These are phyloP conservation scores for Apostichopus japonicus DNA, from an alignment of 35 echinoderm and acorn worm species.

Conservation along the genomic window DNA sequence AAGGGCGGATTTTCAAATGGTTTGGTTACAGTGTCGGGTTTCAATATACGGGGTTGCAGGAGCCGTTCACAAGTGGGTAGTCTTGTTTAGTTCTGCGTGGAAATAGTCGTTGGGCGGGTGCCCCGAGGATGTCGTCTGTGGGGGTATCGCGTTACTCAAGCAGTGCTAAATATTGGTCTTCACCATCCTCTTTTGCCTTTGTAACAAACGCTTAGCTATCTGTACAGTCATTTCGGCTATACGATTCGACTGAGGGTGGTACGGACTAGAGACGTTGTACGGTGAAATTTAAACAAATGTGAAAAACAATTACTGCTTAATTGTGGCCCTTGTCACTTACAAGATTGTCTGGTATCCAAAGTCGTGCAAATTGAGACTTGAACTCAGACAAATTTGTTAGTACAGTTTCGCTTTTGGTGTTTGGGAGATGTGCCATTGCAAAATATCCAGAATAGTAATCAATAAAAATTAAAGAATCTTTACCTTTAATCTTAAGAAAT, in stretches of 20 bases:
- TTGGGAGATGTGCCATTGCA: background rate
- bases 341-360: constrained; percentile 45
- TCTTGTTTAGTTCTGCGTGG: background rate
- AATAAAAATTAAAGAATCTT: too few relatives aligned
- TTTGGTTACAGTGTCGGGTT: background rate
- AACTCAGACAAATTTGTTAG: background rate
- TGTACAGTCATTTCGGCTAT: background rate
- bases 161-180: background rate
- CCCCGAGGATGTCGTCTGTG: too few relatives aligned
- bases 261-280: constrained; percentile 40
- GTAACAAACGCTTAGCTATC: background rate
- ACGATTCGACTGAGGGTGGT: constrained; percentile 22
- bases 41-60: background rate
- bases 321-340: constrained; percentile 72
- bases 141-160: background rate
- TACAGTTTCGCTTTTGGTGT: background rate
- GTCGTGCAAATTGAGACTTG: constrained; percentile 49
- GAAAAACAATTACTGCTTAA: constrained; percentile 43
- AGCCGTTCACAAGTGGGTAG: background rate
- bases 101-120: too few relatives aligned
- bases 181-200: background rate
- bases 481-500: too few relatives aligned
- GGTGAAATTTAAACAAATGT: constrained; percentile 54
- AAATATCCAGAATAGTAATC: background rate
- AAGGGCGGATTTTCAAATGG: too few relatives aligned